phyloP scores from a whole-genome alignment of 2,888 invertebrate species.

The Notodonta dromedarius region DNA sequence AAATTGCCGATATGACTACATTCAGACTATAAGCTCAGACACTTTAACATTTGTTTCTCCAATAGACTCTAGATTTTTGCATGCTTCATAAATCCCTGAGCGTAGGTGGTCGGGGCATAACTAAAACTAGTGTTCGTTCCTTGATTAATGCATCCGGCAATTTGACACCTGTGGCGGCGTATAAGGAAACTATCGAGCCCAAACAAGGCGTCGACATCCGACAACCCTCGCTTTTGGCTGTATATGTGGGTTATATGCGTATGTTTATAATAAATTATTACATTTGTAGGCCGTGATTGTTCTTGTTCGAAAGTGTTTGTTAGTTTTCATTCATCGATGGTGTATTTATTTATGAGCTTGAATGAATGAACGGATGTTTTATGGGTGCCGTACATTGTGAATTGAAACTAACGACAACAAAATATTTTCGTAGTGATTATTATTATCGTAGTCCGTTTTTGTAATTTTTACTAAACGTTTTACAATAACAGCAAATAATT shows the following conservation, averaged over 20 bases:
- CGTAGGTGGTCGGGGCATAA: slow-evolving; percentile 46
- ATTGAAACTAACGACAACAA: too few relatives aligned
- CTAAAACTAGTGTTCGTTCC: slow-evolving; percentile 30
- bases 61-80: slow-evolving; percentile 15
- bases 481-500: too few relatives aligned
- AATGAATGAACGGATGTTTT: not conserved
- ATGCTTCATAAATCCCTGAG: slow-evolving; percentile 21
- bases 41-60: slow-evolving; percentile 11
- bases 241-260: slow-evolving; percentile 3
- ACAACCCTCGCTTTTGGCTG: slow-evolving; percentile 7
- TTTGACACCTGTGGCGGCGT: slow-evolving; percentile 45
- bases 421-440: too few relatives aligned
- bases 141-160: slow-evolving; percentile 58
- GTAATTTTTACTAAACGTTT: too few relatives aligned
- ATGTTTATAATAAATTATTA: slow-evolving; percentile 12
- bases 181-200: slow-evolving; percentile 41
- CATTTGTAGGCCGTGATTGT: not conserved
- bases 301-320: not conserved
- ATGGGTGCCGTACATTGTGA: too few relatives aligned
- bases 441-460: too few relatives aligned
- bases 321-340: not conserved
- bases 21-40: too few relatives aligned
- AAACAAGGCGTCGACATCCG: slow-evolving; percentile 33
- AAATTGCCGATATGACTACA: too few relatives aligned
- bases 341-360: not conserved